Evolutionary conservation across 2,888 invertebrate species (phyloP).

Genomic region (Escarpia spicata): DNA sequence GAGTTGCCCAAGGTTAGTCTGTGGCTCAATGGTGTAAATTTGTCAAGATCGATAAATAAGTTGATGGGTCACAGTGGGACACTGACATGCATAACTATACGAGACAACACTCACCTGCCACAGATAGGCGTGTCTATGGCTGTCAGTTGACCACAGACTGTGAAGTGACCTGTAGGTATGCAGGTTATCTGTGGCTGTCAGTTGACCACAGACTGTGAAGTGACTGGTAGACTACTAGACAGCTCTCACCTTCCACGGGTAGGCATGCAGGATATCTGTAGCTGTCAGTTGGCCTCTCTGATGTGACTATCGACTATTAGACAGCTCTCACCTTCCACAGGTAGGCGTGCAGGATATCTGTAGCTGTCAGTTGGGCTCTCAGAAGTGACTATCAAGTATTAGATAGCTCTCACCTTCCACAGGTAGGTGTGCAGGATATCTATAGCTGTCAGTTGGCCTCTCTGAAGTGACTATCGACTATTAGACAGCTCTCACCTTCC

Average conservation of each 20-base stretch:
- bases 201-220: no score
- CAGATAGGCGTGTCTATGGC: background rate
- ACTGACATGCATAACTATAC: no score
- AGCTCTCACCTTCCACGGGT: background rate
- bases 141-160: slow-evolving; percentile 7
- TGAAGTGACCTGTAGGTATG: background rate
- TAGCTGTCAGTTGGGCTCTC: background rate
- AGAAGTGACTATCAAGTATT: background rate
- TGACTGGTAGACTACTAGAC: background rate
- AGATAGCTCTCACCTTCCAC: background rate
- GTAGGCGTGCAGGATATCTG: background rate
- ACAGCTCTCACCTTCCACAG: background rate
- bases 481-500: background rate
- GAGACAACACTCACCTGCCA: background rate
- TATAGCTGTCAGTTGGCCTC: background rate
- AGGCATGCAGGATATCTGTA: background rate
- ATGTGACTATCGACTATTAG: background rate
- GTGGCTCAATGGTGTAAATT: no score
- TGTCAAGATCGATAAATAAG: no score
- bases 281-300: background rate
- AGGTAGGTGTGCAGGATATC: background rate
- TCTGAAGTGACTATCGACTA: background rate
- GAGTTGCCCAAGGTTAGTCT: no score
- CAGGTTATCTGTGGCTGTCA: no score
- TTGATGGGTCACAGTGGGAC: no score